phyloP scores from a whole-genome alignment of 2,797 vertebrate genomes.

The Phrynocephalus guinanensis region DNA sequence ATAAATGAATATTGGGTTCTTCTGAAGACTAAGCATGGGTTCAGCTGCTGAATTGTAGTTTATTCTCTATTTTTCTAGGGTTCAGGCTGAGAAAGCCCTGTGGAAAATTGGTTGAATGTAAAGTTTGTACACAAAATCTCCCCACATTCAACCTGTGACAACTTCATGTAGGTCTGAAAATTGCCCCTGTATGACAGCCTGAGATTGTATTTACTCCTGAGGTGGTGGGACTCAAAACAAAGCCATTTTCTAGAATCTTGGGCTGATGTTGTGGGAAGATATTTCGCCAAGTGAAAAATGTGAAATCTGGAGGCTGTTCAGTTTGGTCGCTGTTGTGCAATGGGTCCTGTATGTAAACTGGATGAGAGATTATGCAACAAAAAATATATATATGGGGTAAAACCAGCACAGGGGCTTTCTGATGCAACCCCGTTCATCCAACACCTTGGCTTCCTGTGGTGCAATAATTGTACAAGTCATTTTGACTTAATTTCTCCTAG shows the following conservation, averaged over 20 bases:
- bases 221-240: background rate
- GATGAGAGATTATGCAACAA: background rate
- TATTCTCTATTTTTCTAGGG: background rate
- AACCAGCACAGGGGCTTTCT: background rate
- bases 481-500: constrained; percentile 33
- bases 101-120: no score
- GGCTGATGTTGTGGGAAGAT: background rate
- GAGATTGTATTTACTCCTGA: no score
- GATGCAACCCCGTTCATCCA: background rate
- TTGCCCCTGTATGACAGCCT: no score
- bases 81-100: background rate
- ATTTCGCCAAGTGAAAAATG: background rate
- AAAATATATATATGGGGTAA: background rate
- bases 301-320: background rate
- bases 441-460: constrained; percentile 6
- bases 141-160: background rate
- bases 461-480: constrained; percentile 26
- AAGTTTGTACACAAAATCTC: background rate
- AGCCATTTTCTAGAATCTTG: background rate
- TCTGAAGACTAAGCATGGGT: background rate
- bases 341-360: background rate
- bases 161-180: background rate
- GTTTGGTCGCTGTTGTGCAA: background rate
- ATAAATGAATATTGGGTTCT: background rate
- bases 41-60: background rate